These are phyloP conservation scores for Drosophila trapezifrons DNA, from an alignment of 1,140 invertebrate species.

Conservation along the genomic window DNA sequence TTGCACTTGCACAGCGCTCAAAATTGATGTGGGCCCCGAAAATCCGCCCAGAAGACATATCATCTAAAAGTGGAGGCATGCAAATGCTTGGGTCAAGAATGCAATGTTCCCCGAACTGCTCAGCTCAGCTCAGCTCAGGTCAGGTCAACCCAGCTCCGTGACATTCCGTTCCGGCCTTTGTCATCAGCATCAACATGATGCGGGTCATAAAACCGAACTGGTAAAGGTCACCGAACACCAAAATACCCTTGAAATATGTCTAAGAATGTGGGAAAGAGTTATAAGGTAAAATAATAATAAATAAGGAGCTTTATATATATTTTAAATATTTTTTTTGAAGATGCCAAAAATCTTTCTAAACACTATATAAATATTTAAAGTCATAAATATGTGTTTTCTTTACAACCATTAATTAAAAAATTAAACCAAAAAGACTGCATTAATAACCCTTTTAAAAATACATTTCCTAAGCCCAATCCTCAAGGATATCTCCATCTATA, in stretches of 20 bases:
- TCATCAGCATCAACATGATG: slow-evolving; percentile 78
- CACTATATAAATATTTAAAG: neutral
- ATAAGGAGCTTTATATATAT: too few species aligned
- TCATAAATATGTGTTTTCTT: too few species aligned
- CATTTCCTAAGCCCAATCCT: neutral
- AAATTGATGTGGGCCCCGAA: slow-evolving; percentile 42
- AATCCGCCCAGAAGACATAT: slow-evolving; percentile 34
- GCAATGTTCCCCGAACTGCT: slow-evolving; percentile 29
- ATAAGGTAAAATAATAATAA: neutral
- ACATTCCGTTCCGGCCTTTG: slow-evolving; percentile 30
- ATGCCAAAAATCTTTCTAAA: neutral
- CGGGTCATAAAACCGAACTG: slow-evolving; percentile 62
- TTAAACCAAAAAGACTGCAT: too few species aligned
- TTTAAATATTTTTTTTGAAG: neutral
- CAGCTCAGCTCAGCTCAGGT: slow-evolving; percentile 1
- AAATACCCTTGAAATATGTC: slow-evolving; percentile 39
- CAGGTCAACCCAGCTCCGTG: neutral
- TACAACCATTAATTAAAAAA: too few species aligned
- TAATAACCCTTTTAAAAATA: neutral
- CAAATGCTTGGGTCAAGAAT: slow-evolving; percentile 45
- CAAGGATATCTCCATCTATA: neutral
- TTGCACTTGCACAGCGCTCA: slow-evolving; percentile 50
- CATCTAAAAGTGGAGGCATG: slow-evolving; percentile 25
- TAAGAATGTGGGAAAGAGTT: neutral
- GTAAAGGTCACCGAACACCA: neutral